A percentile compares a stretch with the other conserved stretches of the same genome.
Evolutionary conservation across 2,113 vertebrate species (phyloP).

Genomic region (Leptosomus discolor): DNA sequence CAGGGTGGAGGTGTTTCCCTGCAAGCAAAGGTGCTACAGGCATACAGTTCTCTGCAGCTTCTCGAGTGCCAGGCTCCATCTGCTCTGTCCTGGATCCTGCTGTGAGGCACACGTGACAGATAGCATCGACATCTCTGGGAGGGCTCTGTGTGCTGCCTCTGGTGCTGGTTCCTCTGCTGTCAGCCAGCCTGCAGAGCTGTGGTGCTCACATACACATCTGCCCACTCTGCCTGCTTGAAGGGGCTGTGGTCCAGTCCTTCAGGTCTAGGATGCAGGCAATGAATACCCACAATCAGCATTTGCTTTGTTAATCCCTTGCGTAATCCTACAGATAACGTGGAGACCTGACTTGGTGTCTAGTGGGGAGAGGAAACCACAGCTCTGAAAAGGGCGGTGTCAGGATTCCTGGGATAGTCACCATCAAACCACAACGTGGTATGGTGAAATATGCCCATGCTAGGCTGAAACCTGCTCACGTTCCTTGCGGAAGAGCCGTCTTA

Average conservation of each 20-base stretch:
- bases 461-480: background rate
- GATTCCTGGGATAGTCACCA: background rate
- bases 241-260: background rate
- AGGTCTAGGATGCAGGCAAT: background rate
- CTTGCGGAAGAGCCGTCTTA: background rate
- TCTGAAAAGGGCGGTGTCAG: background rate
- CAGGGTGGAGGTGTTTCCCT: background rate
- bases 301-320: background rate
- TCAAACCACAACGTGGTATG: accelerated
- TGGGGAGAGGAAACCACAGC: background rate
- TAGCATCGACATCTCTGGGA: accelerated
- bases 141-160: background rate
- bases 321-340: background rate
- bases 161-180: background rate
- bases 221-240: background rate
- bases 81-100: background rate
- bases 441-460: background rate
- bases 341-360: background rate
- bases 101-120: background rate
- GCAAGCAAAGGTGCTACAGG: background rate
- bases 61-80: background rate
- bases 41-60: background rate
- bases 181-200: background rate
- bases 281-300: background rate
- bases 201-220: background rate